Evolutionary conservation across 2,797 vertebrate species (phyloP).

Genomic region (Sebastes matsubarae): DNA sequence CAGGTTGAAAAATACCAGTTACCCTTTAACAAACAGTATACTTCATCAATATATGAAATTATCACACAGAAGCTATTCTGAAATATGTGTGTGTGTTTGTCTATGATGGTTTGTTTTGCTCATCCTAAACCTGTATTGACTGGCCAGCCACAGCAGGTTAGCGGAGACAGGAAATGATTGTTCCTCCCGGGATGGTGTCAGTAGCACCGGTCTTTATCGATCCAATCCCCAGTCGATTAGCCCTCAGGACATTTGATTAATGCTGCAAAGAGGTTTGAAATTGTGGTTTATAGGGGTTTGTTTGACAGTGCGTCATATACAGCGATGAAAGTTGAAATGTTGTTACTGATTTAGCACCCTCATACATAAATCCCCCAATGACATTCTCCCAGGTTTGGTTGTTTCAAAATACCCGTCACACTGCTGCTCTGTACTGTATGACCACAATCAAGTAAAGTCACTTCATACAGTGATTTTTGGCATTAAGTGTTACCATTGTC

Average conservation of each 20-base stretch:
- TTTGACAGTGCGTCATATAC: constrained; percentile 22
- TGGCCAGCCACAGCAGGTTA: constrained; percentile 60
- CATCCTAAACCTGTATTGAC: constrained; percentile 64
- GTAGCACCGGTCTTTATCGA: constrained; percentile 59
- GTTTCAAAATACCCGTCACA: neutral
- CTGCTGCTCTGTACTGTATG: neutral
- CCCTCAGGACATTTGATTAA: constrained; percentile 71
- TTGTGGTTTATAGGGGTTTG: constrained; percentile 11
- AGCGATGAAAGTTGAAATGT: neutral
- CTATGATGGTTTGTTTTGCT: constrained; percentile 45
- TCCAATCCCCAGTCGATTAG: constrained; percentile 47
- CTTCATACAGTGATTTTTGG: neutral
- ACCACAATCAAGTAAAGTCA: constrained; percentile 4
- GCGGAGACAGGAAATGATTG: constrained; percentile 66
- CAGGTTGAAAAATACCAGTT: no score
- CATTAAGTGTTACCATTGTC: constrained; percentile 39
- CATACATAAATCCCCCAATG: neutral
- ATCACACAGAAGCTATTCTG: constrained; percentile 13
- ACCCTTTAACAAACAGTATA: neutral
- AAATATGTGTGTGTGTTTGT: neutral
- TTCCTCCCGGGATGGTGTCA: constrained; percentile 54
- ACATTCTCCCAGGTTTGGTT: neutral
- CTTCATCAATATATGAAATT: neutral
- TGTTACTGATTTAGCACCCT: neutral
- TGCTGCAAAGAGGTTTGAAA: constrained; percentile 31